A percentile compares a stretch with the other conserved stretches of the same genome.
Conservation (phyloP, 1,140 invertebrate genomes). For the Leptopilina clavipes region DNA sequence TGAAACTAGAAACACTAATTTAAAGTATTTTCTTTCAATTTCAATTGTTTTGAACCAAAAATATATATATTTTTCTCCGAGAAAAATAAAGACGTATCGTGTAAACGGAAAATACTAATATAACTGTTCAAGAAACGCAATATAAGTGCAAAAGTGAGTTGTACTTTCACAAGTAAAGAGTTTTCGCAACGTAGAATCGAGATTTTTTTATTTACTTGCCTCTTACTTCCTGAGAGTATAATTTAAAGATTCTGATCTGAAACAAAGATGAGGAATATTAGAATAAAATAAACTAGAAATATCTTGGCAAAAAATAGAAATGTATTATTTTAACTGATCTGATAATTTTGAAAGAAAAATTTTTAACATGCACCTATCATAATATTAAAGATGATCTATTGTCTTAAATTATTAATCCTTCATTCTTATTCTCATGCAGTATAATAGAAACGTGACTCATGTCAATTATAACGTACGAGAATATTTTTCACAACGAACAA, state of each 20-base stretch:
- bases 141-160: constrained; percentile 20
- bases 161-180: constrained; percentile 31
- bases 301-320: background rate
- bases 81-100: background rate
- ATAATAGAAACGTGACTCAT: constrained; percentile 54
- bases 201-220: background rate
- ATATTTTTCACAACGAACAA: background rate
- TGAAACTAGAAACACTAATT: too few species aligned
- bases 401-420: constrained; percentile 54
- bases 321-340: too few species aligned
- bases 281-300: constrained; percentile 17
- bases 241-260: background rate
- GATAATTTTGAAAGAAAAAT: too few species aligned
- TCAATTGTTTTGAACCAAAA: too few species aligned
- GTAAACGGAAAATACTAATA: constrained; percentile 12
- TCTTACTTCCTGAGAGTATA: constrained; percentile 14
- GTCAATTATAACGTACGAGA: constrained; percentile 44
- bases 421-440: constrained; percentile 45
- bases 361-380: constrained; percentile 26
- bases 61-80: background rate
- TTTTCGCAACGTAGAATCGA: constrained; percentile 30
- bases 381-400: constrained; percentile 56
- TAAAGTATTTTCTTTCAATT: too few species aligned
- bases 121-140: constrained; percentile 27
- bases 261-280: constrained; percentile 6